Evolutionary conservation across 2,797 vertebrate species (phyloP), one percentile per base, ranked within the genome.

Genomic region (Ceyx erithaca): DNA sequence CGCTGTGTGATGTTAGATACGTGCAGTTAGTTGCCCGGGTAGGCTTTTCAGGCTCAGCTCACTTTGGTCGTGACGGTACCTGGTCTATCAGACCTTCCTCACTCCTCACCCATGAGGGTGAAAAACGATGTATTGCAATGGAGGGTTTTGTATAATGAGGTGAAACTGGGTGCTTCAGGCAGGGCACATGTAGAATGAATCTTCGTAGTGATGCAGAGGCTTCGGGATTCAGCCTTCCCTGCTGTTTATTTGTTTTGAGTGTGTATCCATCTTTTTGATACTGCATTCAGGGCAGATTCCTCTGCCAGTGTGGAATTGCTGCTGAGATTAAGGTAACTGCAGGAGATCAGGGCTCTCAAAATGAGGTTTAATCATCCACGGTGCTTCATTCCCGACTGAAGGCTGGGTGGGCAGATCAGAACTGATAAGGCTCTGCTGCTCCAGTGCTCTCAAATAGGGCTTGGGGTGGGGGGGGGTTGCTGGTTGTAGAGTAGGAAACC

Each of bases 71-170:
- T 62, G 71, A 37, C 1, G 2, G 22, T 54, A 6, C 13, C 21
- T 46, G 46, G 2, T 48, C 13, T 17, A 1, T 19, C 35, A 51
- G 31, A 71, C 15, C 64, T 54, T 70, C 28, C 37, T 61, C 0
- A 0, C 9, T 16, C 28, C 26, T 14, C 37, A 40, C 35, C 3
- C 35, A 0, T 2, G 22, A 35, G 30, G 75, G 17, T 43, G 20
- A 31, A 58, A 78, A 85, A 41, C 0, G 1, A 8, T 13, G 19
- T 6, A 0, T 16, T 54, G 1, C 31, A 2, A 0, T 8, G 31
- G 28, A 63, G 25, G 16, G 16, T 18, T 80, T 80, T 63, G 14
- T 8, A 4, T 3, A 22, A 14, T 1, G 15, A 51, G 10, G 14
- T 8, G 23, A 37, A 80, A 22, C 23, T 4, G 49, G 20, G 4